phyloP scores from a whole-genome alignment of 2,113 vertebrate species.

The Anarhynchus alexandrinus region DNA sequence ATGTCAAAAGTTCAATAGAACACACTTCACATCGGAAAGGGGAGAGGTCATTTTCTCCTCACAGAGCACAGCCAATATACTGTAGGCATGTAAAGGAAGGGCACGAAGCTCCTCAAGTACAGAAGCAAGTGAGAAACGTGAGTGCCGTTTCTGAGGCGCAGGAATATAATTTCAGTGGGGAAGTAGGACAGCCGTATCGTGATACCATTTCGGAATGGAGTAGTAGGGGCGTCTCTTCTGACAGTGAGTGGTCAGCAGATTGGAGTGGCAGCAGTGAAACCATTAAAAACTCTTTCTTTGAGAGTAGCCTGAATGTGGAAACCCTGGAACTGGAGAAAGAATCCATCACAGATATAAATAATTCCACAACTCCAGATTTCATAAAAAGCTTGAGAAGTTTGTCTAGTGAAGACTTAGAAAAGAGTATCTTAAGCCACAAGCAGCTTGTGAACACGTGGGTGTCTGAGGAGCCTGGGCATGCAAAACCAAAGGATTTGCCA shows the following conservation, averaged over 20 bases:
- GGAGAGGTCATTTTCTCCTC: slow-evolving; percentile 27
- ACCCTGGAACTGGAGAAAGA: slow-evolving; percentile 42
- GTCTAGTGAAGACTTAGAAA: slow-evolving; percentile 59
- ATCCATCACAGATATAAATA: slow-evolving; percentile 43
- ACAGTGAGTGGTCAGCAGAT: slow-evolving; percentile 57
- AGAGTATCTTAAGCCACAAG: slow-evolving; percentile 64
- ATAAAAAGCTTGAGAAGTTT: slow-evolving; percentile 58
- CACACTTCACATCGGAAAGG: slow-evolving; percentile 10
- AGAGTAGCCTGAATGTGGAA: slow-evolving; percentile 59
- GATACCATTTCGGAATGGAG: slow-evolving; percentile 62
- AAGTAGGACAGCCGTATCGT: not conserved
- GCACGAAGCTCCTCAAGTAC: slow-evolving; percentile 11
- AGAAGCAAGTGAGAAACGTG: not conserved
- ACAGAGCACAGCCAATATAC: not conserved
- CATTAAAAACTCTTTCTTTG: slow-evolving; percentile 59
- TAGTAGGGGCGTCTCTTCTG: slow-evolving; percentile 26
- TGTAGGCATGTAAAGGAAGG: slow-evolving; percentile 27
- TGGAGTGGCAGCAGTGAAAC: slow-evolving; percentile 37
- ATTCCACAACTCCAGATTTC: slow-evolving; percentile 68
- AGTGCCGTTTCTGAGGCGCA: not conserved
- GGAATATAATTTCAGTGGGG: slow-evolving; percentile 39
- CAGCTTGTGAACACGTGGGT: slow-evolving; percentile 54
- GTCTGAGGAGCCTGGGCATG: slow-evolving; percentile 29
- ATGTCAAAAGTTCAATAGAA: slow-evolving; percentile 60
- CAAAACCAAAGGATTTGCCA: not conserved